Percentiles rank a stretch among this genome's conserved stretches.
Evolutionary conservation across 2,797 vertebrate species (phyloP).

Genomic region (Chaunax sp.): DNA sequence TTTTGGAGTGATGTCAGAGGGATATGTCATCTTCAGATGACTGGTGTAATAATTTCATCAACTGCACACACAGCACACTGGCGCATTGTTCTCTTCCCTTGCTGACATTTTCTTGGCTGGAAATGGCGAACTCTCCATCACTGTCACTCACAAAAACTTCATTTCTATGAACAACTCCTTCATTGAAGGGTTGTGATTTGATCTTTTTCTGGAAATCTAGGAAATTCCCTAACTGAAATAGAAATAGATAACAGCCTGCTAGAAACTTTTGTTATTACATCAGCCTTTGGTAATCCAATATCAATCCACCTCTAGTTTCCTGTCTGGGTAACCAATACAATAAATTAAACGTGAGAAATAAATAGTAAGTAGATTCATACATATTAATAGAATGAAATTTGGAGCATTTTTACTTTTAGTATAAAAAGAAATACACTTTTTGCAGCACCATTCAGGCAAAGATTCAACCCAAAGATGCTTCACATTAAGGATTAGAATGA

Average conservation of each 20-base stretch:
- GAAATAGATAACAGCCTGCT: background rate
- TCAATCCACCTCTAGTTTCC: too few relatives aligned
- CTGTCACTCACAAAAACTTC: background rate
- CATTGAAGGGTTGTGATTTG: background rate
- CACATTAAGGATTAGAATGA: background rate
- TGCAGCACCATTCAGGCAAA: background rate
- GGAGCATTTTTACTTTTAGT: background rate
- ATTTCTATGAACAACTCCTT: background rate
- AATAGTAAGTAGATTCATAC: background rate
- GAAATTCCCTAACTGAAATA: background rate
- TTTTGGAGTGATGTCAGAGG: too few relatives aligned
- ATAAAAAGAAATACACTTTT: background rate
- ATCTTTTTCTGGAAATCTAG: background rate
- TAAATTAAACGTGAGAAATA: background rate
- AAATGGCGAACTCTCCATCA: constrained; percentile 2
- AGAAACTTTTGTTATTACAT: too few relatives aligned
- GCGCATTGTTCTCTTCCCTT: background rate
- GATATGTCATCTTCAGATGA: constrained; percentile 8
- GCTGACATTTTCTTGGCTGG: constrained; percentile 6
- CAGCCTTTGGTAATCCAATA: too few relatives aligned
- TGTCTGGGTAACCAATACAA: too few relatives aligned
- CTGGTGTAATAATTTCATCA: constrained; percentile 9
- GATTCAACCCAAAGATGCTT: background rate
- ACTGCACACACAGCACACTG: background rate
- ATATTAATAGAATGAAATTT: background rate